Base-by-base conservation (phyloP, 2,797 vertebrate species). In the Etheostoma nigrum region DNA sequence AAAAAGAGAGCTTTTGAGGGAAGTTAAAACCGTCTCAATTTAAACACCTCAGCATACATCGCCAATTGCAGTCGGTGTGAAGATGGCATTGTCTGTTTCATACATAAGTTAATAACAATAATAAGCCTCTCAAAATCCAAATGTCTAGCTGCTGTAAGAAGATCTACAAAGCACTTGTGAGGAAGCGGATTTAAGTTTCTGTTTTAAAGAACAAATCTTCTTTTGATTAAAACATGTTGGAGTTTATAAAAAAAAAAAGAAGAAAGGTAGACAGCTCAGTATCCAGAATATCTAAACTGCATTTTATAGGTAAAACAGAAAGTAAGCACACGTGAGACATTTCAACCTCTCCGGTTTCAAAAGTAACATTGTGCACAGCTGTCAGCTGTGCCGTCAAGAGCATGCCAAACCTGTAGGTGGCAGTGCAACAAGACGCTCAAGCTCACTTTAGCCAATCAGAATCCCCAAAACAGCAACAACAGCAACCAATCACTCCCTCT, bases 1-100 rank as follows among this genome's bases (percentile, higher is more conserved):
- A 59, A 36, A 36, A 45, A 1, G 19, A 33, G 16, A 59, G 54
- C 49, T 48, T 5, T 16, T 54, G 48, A 64, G 36, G 49, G 40
- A 49, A 42, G 15, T 15, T 44, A 15, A 53, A 51, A 40, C 45
- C 30, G 42, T 42, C 4, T 49, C 16, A 10, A 12, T 27, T 55
- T 63, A 51, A 53, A 72, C 61, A 66, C 36, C 48, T 66, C 48
- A 1, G 27, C 14, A 58, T 33, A 40, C 44, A 30, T 14, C 25
- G 47, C 33, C 42, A 12, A 4, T 25, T 13, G 40, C 67, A 27
- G 40, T 47, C 16, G 4, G 13, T 21, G 15, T 21, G 62, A 78
- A 14, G 49, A 67, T 36, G 9, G 27, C 9, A 16, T 61, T 21
- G 18, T 44, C 13, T 51, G 27, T 58, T 48, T 69, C 13, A 44